Base-by-base conservation (phyloP, 2,888 invertebrate species). In the Xestia xanthographa region DNA sequence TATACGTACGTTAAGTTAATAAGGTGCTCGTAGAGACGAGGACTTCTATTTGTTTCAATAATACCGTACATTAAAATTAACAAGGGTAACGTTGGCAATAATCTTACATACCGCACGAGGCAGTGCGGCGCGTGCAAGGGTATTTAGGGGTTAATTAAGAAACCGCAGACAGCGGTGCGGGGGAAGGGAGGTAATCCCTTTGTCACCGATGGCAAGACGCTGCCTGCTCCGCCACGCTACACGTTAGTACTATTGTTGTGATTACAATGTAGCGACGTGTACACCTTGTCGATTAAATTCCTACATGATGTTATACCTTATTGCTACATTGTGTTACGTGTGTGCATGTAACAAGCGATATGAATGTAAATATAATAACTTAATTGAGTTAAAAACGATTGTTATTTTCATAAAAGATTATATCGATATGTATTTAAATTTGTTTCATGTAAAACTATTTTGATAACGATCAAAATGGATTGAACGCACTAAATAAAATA, bases 111-210 rank as follows among this genome's bases (percentile, higher is more conserved):
- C 94, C 93, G 89, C 92, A 92, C 87, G 90, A 87, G 88, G 91
- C 90, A 85, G 88, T 91, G 90, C 87, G 92, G 92, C 89, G 91
- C 90, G 92, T 92, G 92, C 93, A 91, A 89, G 92, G 93, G 95
- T 94, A 95, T 95, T 96, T 95, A 94, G 94, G 93, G 96, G 96
- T 96, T 96, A 96, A 96, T 96, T 96, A 96, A 95, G 95, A 93
- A 95, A 95, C 96, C 96, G 93, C 95, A 95, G 94, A 95, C 95
- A 90, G 90, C 84, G 90, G 89, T 79, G 85, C 83, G 90, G 90
- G 90, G 90, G 88, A 86, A 34, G 34, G 86, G 84, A 89, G 91
- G 91, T 95, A 95, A 96, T 95, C 95, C 95, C 94, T 94, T 95
- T 95, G 95, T 95, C 94, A 94, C 92, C 92, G 92, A 88, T 90